phyloP scores from a whole-genome alignment of 1,140 invertebrate species.

The Probaryconus sp. region DNA sequence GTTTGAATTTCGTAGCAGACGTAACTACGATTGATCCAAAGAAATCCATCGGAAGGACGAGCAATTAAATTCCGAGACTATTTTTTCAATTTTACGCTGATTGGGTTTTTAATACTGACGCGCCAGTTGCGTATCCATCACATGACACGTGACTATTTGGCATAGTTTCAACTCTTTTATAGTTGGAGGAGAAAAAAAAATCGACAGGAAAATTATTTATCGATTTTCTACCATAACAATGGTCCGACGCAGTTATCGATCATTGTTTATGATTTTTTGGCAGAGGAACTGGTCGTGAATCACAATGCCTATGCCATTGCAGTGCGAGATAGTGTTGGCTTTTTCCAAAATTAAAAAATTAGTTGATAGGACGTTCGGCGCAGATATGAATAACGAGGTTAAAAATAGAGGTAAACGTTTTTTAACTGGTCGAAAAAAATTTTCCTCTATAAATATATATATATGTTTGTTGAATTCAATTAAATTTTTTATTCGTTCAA shows the following conservation, averaged over 20 bases:
- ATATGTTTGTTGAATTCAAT: conserved; percentile 16
- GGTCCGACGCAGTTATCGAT: conserved; percentile 17
- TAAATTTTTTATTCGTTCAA: not conserved
- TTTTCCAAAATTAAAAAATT: conserved; percentile 39
- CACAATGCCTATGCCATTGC: conserved; percentile 16
- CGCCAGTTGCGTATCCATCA: too few species aligned
- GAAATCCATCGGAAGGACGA: too few species aligned
- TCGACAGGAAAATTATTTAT: conserved; percentile 27
- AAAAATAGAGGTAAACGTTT: too few species aligned
- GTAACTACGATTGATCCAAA: too few species aligned
- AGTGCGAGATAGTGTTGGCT: conserved; percentile 5
- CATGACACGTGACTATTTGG: too few species aligned
- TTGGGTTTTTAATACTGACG: too few species aligned
- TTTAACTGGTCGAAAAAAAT: too few species aligned
- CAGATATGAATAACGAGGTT: conserved; percentile 2
- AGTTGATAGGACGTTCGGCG: not conserved
- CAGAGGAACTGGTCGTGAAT: conserved; percentile 14
- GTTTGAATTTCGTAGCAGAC: too few species aligned
- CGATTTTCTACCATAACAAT: conserved; percentile 22
- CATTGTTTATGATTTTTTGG: conserved; percentile 36
- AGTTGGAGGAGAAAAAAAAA: conserved; percentile 16
- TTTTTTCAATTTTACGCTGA: too few species aligned
- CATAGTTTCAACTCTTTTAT: conserved; percentile 19
- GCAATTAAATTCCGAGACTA: too few species aligned
- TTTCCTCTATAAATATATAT: too few species aligned